Evolutionary conservation across 2,888 invertebrate species (phyloP), one percentile per base, ranked within the genome.

Genomic region (Ormia ochracea): DNA sequence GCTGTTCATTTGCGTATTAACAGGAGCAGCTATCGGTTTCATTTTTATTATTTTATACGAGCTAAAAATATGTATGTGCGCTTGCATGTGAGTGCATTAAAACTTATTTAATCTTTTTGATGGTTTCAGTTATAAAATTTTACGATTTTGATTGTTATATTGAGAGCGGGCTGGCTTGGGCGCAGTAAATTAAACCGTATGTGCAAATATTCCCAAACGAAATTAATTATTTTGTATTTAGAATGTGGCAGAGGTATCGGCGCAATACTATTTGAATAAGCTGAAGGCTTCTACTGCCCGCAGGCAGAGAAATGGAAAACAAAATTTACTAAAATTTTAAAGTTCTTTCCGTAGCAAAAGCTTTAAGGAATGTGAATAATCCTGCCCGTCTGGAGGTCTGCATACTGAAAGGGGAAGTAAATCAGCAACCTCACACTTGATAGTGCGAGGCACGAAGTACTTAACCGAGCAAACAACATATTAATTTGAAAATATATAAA

Each of bases 71-170:
- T 58, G n/a, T n/a, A n/a, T n/a, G n/a, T n/a, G n/a, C n/a, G n/a
- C n/a, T n/a, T n/a, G n/a, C n/a, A n/a, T n/a, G 41, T 68, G 63
- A 58, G 43, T 65, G 65, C 65, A 54, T 72, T 76, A 80, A 41
- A 80, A 76, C 68, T 80, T 80, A 76, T 76, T 80, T 80, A 80
- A 80, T 80, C 80, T 80, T 80, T 80, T 80, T 80, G 80, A 80
- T 80, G 80, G 72, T 68, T 80, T 76, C 58, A 68, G 80, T 72
- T 76, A 50, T 80, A 76, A 80, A 80, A 80, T 80, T 80, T 80
- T 80, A 80, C 68, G 80, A 68, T 80, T 76, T 76, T 73, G 66
- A 80, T 80, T 76, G 76, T 68, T 76, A 54, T 61, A 56, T 38
- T 10, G 26, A 73, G 63, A 31, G 70, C 14, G 43, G 23, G 31